Evolutionary conservation across 2,888 invertebrate genomes (phyloP).

Genomic region (Hoplodrina ambigua): DNA sequence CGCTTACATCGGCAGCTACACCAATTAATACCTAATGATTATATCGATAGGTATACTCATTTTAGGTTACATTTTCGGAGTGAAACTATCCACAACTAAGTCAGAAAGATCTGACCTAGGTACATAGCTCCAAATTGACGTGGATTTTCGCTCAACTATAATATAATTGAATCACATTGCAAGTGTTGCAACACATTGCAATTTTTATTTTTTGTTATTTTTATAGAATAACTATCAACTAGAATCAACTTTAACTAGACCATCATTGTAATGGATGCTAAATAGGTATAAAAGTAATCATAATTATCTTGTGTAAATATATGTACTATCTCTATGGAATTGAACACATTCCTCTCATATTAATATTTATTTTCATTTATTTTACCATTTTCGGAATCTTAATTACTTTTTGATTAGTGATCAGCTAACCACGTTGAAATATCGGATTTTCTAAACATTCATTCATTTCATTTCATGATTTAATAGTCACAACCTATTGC

Average conservation of each 20-base stretch:
- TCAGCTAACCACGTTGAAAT: background rate
- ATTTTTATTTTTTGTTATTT: too few relatives aligned
- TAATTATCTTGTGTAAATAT: too few relatives aligned
- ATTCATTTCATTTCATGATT: background rate
- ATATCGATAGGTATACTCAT: background rate
- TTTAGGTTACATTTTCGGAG: background rate
- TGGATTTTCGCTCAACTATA: background rate
- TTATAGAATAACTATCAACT: too few relatives aligned
- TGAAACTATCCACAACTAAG: background rate
- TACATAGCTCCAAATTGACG: background rate
- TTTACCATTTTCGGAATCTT: too few relatives aligned
- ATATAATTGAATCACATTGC: too few relatives aligned
- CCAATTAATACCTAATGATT: conserved; percentile 16
- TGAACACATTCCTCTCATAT: too few relatives aligned
- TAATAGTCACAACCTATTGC: background rate
- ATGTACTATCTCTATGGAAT: background rate
- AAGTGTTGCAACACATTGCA: too few relatives aligned
- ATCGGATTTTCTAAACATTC: background rate
- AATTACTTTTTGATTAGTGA: background rate
- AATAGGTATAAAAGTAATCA: too few relatives aligned
- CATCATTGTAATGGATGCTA: too few relatives aligned
- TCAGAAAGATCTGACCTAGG: background rate
- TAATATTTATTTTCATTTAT: too few relatives aligned
- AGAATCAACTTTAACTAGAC: too few relatives aligned
- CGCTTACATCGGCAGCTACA: conserved; percentile 87